Conservation (phyloP, 2,113 vertebrate genomes). For the Illadopsis cleaveri region DNA sequence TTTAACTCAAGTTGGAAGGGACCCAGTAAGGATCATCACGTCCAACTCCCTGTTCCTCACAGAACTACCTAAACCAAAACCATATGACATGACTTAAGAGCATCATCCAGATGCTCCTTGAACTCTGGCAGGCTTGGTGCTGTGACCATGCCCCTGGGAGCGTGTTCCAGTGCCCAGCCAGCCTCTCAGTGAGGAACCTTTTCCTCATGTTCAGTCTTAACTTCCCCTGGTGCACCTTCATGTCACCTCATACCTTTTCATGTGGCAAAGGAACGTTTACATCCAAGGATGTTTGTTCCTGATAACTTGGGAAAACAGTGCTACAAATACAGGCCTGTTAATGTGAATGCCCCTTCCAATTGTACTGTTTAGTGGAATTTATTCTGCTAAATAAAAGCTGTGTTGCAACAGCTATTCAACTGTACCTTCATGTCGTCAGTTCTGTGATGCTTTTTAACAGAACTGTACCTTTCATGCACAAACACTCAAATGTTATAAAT, state of each 20-base stretch:
- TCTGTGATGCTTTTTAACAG: not conserved
- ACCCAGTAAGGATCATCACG: not conserved
- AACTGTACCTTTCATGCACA: not conserved
- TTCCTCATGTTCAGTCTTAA: not conserved
- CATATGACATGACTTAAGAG: not conserved
- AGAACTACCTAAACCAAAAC: not conserved
- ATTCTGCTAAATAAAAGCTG: not conserved
- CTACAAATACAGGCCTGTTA: not conserved
- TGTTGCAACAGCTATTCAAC: not conserved
- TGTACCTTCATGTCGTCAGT: not conserved
- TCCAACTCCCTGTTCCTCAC: not conserved
- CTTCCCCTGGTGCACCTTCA: not conserved
- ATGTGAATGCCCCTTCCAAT: not conserved
- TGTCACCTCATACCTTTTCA: not conserved
- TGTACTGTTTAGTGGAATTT: not conserved
- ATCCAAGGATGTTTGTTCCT: not conserved
- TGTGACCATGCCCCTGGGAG: not conserved
- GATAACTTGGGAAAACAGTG: not conserved
- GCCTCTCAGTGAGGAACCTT: not conserved
- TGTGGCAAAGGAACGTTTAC: not conserved
- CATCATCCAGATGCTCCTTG: not conserved
- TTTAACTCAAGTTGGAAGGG: not conserved
- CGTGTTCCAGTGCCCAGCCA: not conserved
- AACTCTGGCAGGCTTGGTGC: not conserved
- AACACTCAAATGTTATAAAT: not conserved